Conservation (phyloP, 2,888 invertebrate species). For the Noctuana brunneofusca region DNA sequence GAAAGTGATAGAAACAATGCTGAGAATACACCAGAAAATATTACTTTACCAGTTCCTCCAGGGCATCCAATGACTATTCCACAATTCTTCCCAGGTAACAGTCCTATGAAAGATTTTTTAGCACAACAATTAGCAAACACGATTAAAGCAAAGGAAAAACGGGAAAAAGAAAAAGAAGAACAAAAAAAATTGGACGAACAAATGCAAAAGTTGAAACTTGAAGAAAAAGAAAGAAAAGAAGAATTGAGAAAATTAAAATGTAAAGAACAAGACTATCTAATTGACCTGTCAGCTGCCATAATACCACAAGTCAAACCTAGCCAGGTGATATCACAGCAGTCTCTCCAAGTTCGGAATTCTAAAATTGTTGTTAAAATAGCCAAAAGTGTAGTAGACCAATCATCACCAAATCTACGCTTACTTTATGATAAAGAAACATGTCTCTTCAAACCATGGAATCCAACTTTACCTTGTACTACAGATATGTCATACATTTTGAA, state of each 20-base stretch:
- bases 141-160: constrained; percentile 20
- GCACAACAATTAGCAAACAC: constrained; percentile 26
- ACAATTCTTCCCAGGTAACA: constrained; percentile 24
- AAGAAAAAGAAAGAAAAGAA: constrained; percentile 7
- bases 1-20: constrained; percentile 15
- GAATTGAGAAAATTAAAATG: neutral
- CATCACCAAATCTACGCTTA: neutral
- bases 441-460: constrained; percentile 14
- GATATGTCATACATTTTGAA: constrained; percentile 19
- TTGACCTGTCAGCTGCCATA: constrained; percentile 19
- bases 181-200: constrained; percentile 21
- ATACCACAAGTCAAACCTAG: neutral
- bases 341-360: neutral
- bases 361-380: neutral
- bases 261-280: constrained; percentile 19
- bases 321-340: neutral
- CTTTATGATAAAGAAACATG: constrained; percentile 22
- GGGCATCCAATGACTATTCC: constrained; percentile 17
- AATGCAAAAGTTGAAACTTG: constrained; percentile 10
- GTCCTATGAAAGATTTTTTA: constrained; percentile 26
- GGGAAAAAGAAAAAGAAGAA: constrained; percentile 17
- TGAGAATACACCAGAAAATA: neutral
- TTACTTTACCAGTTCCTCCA: neutral
- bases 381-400: neutral
- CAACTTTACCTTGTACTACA: constrained; percentile 15